Base-by-base conservation (phyloP, 2,888 invertebrate species). In the Drosophila paramelanica region DNA sequence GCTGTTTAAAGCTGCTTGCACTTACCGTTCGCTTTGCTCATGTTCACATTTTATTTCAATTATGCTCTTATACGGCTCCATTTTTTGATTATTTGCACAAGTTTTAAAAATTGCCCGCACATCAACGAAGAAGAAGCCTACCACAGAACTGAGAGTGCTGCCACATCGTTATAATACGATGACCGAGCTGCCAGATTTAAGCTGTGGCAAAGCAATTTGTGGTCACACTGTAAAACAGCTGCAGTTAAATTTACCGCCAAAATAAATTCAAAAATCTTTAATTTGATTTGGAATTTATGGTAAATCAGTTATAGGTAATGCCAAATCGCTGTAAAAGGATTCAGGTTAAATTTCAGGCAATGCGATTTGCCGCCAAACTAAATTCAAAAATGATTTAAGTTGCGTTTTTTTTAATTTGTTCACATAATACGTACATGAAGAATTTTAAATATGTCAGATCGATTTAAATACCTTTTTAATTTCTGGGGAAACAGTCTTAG, bases 401-500 rank as follows among this genome's bases (percentile, higher is more conserved):
- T 11, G 33, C 3, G 13, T 36, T 36, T 31, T 2, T 1, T 31
- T 31, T 31, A 10, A 31, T 31, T 31, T 31, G 10, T 23, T 23
- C 23, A 23, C 23, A 23, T 8, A 27, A 27, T 27, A 27, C 27
- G 8, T 27, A 7, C 2, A 10, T 0, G 10, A 31, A 31, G 31
- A 31, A 31, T 31, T 31, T 3, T 10, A 10, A 31, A 3, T 31
- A 2, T 31, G 10, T 31, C 31, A 10, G 10, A 10, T 31, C 31
- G 31, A 31, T 0, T 8, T 1, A 31, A 10, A 10, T 31, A 31
- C 31, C 31, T 31, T 31, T 31, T 31, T 6, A 31, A 31, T 31
- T 31, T 31, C 8, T 10, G 2, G 10, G 8, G 3, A 31, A 8
- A 73, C 58, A 78, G 82, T 66, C 65, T 65, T 38, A 39, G 61